Percentiles rank a stretch among this genome's conserved stretches.
These are phyloP conservation scores for Sarcoramphus papa DNA, from an alignment of 2,797 vertebrate genomes.

Conservation along the genomic window DNA sequence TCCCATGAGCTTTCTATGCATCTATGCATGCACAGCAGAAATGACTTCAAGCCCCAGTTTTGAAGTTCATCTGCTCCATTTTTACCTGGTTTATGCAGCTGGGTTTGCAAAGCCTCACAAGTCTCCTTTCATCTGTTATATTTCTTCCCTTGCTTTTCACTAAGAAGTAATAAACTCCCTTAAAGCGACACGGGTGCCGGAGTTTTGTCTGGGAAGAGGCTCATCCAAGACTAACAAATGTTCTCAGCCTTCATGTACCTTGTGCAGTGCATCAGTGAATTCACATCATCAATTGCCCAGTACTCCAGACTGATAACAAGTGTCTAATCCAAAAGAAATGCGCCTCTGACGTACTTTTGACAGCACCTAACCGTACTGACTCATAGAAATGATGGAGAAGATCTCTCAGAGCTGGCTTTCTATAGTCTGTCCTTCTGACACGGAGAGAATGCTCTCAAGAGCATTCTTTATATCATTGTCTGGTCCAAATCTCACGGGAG, in stretches of 20 bases:
- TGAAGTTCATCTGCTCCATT: background rate
- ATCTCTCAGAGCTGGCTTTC: background rate
- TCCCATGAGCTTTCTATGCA: background rate
- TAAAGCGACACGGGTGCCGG: background rate
- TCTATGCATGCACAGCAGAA: background rate
- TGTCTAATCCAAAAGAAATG: background rate
- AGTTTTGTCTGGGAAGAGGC: background rate
- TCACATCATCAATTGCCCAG: background rate
- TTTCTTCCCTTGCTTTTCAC: background rate
- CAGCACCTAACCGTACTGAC: background rate
- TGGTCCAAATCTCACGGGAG: background rate
- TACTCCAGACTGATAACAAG: background rate
- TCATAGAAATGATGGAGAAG: background rate
- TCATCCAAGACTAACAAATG: constrained; percentile 3
- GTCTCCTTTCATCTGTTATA: background rate
- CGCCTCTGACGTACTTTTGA: background rate
- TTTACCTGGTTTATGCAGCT: background rate
- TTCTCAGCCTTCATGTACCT: background rate
- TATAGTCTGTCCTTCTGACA: background rate
- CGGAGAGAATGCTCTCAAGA: background rate
- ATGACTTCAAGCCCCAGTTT: background rate
- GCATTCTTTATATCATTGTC: background rate
- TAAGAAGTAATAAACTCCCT: background rate
- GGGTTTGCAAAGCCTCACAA: background rate
- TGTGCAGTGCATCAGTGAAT: background rate